Base-by-base conservation (phyloP, 1,140 invertebrate species). In the Drosophila sucinea region DNA sequence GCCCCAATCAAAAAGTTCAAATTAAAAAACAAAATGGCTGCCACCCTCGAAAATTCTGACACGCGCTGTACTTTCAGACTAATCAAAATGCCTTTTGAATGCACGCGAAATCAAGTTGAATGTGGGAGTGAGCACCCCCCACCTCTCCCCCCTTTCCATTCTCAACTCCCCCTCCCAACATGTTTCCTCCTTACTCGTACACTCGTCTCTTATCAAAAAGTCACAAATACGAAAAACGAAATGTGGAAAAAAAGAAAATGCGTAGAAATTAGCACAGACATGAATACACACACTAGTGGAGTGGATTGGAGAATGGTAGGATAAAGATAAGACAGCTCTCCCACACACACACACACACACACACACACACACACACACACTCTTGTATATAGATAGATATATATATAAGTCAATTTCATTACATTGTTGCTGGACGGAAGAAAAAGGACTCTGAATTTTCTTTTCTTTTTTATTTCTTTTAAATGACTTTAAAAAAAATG, bases 41-140 rank as follows among this genome's bases (percentile, higher is more conserved):
- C 32, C 67, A 70, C 40, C 44, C 60, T 71, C 74, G 10, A 38
- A 58, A 35, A 32, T 8, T 32, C 57, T 62, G 72, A 58, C 58
- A 74, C 75, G 66, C 82, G 40, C 73, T 83, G 68, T 79, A 86
- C 79, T 82, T 78, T 75, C 57, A 68, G 74, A 82, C 82, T 85
- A 85, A 85, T 85, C 82, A 86, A 86, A 86, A 86, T 86, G 82
- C 82, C 82, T 86, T 86, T 86, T 86, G 77, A 86, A 83, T 83
- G 83, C 83, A 70, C 74, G 47, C 65, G 82, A 77, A 87, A 86
- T 86, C 83, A 86, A 87, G 67, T 86, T 87, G 75, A 72, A 64
- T 83, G 79, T 82, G 44, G 44, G 44, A 51, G 44, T 51, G 44
- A 51, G 5, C 17, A 17, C 17, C 17, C 17, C 17, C 17, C 17